A percentile compares a stretch with the other conserved stretches of the same genome.
Conservation (phyloP, 2,888 invertebrate species). For the Unio pictorum region DNA sequence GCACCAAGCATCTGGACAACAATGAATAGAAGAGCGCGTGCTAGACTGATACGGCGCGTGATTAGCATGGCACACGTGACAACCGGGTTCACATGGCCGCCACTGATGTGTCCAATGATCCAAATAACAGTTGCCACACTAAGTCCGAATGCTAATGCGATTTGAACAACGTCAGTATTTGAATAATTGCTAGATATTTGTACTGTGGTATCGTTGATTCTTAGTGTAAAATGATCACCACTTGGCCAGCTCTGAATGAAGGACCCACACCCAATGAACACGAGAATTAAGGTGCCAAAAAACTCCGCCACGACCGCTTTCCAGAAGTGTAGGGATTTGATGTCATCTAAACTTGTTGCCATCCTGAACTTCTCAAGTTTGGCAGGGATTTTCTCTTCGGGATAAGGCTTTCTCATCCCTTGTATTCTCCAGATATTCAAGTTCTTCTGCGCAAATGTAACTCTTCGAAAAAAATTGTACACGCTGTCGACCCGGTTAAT, state of each 20-base stretch:
- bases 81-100: slow-evolving; percentile 74
- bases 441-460: too few relatives aligned
- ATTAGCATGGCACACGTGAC: slow-evolving; percentile 78
- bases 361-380: slow-evolving; percentile 16
- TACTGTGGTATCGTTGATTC: too few relatives aligned
- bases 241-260: slow-evolving; percentile 46
- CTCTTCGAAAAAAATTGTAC: too few relatives aligned
- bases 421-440: too few relatives aligned
- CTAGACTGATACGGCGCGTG: slow-evolving; percentile 84
- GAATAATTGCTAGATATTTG: too few relatives aligned
- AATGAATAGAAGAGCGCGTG: slow-evolving; percentile 85
- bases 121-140: slow-evolving; percentile 86
- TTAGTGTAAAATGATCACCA: not conserved
- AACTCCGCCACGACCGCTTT: slow-evolving; percentile 88
- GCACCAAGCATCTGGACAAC: slow-evolving; percentile 94
- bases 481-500: too few relatives aligned
- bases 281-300: slow-evolving; percentile 88
- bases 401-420: too few relatives aligned
- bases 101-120: slow-evolving; percentile 89
- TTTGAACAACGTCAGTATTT: slow-evolving; percentile 74
- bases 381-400: too few relatives aligned
- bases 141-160: slow-evolving; percentile 91
- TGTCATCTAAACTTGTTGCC: slow-evolving; percentile 46
- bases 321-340: slow-evolving; percentile 76
- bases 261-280: slow-evolving; percentile 88